These are phyloP conservation scores for Patella depressa DNA, from an alignment of 2,888 invertebrate genomes.

Conservation along the genomic window DNA sequence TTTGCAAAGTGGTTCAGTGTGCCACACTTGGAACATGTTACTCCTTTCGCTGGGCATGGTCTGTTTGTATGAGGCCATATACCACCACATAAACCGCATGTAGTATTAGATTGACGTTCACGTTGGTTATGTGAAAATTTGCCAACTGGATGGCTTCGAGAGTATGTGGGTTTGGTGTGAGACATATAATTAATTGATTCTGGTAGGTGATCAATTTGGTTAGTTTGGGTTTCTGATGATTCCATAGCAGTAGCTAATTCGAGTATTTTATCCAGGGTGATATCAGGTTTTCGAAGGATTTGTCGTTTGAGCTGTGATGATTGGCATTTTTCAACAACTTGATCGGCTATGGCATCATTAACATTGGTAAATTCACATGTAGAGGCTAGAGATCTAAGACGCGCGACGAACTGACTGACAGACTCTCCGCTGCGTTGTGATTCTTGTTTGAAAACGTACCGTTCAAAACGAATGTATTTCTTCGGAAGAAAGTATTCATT, in stretches of 20 bases:
- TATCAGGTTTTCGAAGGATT: neutral
- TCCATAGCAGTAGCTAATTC: neutral
- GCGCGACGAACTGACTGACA: neutral
- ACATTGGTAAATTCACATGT: too few relatives aligned
- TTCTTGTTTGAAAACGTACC: too few relatives aligned
- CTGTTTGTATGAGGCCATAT: too few relatives aligned
- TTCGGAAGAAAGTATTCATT: too few relatives aligned
- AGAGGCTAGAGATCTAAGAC: neutral
- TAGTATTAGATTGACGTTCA: neutral
- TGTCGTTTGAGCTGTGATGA: neutral
- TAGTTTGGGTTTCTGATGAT: neutral
- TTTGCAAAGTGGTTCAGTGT: neutral
- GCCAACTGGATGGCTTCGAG: neutral
- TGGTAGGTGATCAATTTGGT: neutral
- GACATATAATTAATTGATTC: neutral
- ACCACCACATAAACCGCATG: too few relatives aligned
- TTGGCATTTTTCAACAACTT: neutral
- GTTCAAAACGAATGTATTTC: too few relatives aligned
- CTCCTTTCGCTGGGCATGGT: constrained; percentile 8
- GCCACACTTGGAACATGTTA: neutral
- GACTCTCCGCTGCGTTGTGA: too few relatives aligned
- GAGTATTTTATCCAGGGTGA: neutral
- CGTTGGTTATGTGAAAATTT: neutral
- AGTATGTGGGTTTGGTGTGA: neutral
- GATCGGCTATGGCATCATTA: neutral